Evolutionary conservation across 2,113 vertebrate genomes (phyloP).

Genomic region (Ceuthmochares aereus): DNA sequence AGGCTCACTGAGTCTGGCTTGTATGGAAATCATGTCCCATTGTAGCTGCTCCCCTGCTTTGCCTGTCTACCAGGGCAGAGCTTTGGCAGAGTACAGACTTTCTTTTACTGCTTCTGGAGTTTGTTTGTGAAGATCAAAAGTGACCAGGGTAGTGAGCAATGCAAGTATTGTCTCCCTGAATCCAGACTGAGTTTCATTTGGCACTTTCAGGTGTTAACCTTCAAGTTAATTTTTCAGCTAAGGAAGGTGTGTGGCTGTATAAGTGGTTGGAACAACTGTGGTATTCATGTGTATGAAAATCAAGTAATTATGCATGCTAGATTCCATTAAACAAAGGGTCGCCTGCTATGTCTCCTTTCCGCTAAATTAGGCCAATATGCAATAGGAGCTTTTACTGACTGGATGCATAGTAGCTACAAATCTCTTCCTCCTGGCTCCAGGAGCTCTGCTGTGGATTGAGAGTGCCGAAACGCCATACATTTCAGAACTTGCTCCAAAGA

Average conservation of each 20-base stretch:
- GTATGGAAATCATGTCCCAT: not conserved
- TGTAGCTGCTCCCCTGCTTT: not conserved
- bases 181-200: not conserved
- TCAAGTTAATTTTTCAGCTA: not conserved
- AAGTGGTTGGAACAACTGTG: not conserved
- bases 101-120: not conserved
- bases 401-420: not conserved
- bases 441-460: not conserved
- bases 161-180: not conserved
- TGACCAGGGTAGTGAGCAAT: not conserved
- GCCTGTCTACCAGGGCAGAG: not conserved
- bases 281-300: conserved; percentile 13
- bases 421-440: not conserved
- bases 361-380: conserved; percentile 9
- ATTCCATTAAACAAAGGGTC: conserved; percentile 30
- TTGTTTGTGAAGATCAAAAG: not conserved
- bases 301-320: not conserved
- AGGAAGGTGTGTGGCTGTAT: not conserved
- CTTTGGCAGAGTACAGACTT: not conserved
- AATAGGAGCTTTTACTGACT: not conserved
- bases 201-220: not conserved
- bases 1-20: not conserved
- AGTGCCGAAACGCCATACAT: not conserved
- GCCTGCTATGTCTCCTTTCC: not conserved
- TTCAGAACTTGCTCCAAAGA: not conserved